Evolutionary conservation across 2,113 vertebrate genomes (phyloP).

Genomic region (Tyrannus savana): DNA sequence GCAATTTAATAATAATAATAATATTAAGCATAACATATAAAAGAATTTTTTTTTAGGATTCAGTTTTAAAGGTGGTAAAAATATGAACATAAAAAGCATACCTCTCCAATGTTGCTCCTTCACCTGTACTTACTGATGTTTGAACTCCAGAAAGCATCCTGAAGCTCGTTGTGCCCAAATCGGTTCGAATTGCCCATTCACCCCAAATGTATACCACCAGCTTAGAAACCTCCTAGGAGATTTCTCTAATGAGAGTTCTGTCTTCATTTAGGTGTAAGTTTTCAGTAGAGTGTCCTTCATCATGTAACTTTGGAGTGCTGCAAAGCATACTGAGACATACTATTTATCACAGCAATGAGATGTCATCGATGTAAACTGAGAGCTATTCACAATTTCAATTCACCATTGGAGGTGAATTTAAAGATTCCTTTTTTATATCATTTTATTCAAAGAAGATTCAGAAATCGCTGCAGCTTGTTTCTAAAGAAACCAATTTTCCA

Average conservation of each 20-base stretch:
- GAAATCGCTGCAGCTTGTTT: background rate
- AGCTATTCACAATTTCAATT: background rate
- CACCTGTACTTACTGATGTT: background rate
- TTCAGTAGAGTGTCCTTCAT: background rate
- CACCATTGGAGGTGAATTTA: background rate
- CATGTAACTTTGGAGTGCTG: background rate
- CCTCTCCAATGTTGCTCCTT: background rate
- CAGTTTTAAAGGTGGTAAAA: background rate
- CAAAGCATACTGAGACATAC: background rate
- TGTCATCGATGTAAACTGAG: background rate
- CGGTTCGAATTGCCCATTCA: background rate
- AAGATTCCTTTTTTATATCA: background rate
- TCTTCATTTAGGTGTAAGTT: background rate
- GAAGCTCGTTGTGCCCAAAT: background rate
- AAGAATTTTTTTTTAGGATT: background rate
- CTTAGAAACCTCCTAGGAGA: background rate
- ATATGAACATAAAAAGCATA: background rate
- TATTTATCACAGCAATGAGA: background rate
- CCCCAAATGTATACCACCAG: background rate
- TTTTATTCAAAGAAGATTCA: background rate
- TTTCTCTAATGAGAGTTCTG: background rate
- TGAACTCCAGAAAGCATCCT: background rate
- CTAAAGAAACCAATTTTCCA: background rate
- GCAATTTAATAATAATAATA: background rate
- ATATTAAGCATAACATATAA: constrained; percentile 1